phyloP scores from a whole-genome alignment of 2,113 vertebrate species.

The Acanthisitta chloris region DNA sequence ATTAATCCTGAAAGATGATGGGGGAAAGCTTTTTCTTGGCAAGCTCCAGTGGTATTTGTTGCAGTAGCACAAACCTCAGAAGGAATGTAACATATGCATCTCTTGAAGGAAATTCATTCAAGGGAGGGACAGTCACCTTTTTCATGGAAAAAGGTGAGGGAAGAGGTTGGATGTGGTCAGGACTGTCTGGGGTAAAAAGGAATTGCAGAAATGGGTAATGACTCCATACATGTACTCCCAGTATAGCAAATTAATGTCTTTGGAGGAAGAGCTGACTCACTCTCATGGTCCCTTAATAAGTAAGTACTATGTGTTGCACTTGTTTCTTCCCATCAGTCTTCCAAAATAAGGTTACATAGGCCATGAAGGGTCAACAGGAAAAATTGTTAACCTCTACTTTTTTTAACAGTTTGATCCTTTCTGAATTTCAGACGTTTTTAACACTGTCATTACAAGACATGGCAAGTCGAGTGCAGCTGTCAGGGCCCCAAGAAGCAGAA shows the following conservation, averaged over 20 bases:
- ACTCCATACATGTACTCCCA: rapidly evolving
- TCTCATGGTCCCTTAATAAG: not conserved
- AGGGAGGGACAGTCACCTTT: not conserved
- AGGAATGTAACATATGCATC: not conserved
- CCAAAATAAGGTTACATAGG: not conserved
- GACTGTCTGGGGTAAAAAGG: not conserved
- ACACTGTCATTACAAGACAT: constrained; percentile 99
- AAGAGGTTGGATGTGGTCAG: not conserved
- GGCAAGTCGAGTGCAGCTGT: constrained; percentile 97
- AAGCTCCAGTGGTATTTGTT: not conserved
- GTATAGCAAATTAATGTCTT: not conserved
- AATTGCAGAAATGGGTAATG: not conserved
- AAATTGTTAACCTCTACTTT: not conserved
- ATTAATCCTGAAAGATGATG: not conserved
- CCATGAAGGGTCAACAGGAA: not conserved
- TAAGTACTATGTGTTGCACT: not conserved
- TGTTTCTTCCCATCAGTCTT: not conserved
- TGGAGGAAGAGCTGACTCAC: not conserved
- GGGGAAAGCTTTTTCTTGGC: not conserved
- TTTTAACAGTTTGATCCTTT: not conserved
- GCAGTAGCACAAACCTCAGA: not conserved
- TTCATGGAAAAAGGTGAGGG: not conserved
- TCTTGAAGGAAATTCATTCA: not conserved
- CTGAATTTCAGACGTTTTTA: constrained; percentile 90
- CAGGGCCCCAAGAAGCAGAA: constrained; percentile 94